Conservation (phyloP, 2,113 vertebrate species). For the Antidorcas marsupialis region DNA sequence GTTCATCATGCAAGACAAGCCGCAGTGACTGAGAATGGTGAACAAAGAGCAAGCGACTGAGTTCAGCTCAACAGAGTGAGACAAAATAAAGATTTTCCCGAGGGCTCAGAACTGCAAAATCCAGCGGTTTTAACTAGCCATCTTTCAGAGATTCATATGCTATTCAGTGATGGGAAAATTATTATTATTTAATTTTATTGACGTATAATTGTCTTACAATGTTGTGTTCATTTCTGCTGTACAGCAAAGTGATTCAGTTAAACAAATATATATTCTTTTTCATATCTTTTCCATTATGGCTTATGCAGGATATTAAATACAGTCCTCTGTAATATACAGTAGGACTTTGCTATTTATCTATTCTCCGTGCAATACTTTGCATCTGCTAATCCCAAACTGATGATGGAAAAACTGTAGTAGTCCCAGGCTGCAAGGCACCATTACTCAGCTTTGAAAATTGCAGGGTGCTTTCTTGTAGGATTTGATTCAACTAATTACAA, state of each 20-base stretch:
- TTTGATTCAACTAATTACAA: constrained; percentile 22
- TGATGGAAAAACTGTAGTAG: neutral
- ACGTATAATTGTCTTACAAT: neutral
- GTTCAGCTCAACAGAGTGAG: neutral
- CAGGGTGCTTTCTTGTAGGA: neutral
- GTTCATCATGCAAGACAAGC: neutral
- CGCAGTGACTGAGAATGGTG: neutral
- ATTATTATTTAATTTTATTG: neutral
- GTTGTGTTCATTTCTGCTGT: neutral
- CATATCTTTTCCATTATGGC: neutral
- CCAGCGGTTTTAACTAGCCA: neutral
- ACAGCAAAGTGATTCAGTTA: neutral
- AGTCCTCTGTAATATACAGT: neutral
- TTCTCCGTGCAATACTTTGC: neutral
- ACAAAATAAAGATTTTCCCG: neutral
- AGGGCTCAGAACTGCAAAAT: neutral
- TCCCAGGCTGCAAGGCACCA: neutral
- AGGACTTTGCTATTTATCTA: neutral
- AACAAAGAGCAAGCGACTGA: neutral
- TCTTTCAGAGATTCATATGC: neutral
- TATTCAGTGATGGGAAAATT: neutral
- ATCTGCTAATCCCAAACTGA: neutral
- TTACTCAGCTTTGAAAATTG: neutral
- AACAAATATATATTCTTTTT: neutral
- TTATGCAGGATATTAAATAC: neutral